Conservation (phyloP, 2,797 vertebrate species). For the Nannoperca australis region DNA sequence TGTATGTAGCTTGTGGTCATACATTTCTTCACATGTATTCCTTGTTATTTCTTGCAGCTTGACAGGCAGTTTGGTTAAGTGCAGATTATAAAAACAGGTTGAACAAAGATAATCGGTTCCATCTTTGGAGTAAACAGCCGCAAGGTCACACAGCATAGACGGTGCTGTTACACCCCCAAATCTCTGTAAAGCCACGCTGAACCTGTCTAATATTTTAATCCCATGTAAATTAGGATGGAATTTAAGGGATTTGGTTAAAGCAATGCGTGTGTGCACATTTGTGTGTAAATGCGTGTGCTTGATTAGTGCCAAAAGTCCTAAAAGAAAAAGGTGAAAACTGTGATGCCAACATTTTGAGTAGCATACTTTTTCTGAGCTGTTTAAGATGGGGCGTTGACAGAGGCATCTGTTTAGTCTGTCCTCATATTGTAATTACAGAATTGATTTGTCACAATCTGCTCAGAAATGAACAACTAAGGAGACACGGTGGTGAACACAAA, state of each 20-base stretch:
- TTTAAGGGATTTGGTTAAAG: constrained; percentile 38
- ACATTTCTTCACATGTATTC: background rate
- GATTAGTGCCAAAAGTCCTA: background rate
- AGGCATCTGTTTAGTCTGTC: constrained; percentile 1
- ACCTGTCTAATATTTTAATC: constrained; percentile 55
- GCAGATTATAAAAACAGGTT: constrained; percentile 30
- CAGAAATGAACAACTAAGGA: background rate
- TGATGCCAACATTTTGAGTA: background rate
- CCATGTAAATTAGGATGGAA: constrained; percentile 39
- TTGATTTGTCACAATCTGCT: constrained; percentile 35
- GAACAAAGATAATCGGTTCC: constrained; percentile 49
- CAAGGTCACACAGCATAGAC: constrained; percentile 26
- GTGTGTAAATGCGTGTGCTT: background rate
- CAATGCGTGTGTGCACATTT: constrained; percentile 1
- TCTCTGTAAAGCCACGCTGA: constrained; percentile 30
- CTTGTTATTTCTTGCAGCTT: background rate
- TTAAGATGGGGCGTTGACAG: background rate
- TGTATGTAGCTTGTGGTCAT: background rate
- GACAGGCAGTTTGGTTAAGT: constrained; percentile 15
- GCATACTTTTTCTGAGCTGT: background rate
- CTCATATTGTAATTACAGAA: background rate
- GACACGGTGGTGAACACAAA: constrained; percentile 2
- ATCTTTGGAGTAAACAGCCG: constrained; percentile 20
- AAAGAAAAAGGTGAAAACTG: background rate
- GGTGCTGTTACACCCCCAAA: constrained; percentile 6